Conservation (phyloP, 2,797 vertebrate genomes). For the Crocidura indochinensis region DNA sequence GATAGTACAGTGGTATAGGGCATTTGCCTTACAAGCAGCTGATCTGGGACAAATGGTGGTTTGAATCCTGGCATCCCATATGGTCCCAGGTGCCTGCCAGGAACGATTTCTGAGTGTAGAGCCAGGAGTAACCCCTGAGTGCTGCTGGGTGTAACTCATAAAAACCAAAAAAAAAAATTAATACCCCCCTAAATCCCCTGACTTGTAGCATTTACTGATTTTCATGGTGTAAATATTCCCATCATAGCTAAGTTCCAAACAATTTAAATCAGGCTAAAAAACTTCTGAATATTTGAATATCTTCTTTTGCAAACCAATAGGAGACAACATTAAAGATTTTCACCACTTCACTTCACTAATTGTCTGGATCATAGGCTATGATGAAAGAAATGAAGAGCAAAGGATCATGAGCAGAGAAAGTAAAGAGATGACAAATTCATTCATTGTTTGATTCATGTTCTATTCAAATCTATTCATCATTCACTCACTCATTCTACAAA, state of each 20-base stretch:
- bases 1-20: no score
- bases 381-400: slow-evolving; percentile 5
- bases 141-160: no score
- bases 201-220: slow-evolving; percentile 23
- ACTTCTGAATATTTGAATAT: slow-evolving; percentile 19
- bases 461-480: not conserved
- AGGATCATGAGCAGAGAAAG: not conserved
- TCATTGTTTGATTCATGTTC: not conserved
- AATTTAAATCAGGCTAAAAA: slow-evolving; percentile 55
- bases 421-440: not conserved
- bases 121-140: no score
- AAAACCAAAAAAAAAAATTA: not conserved
- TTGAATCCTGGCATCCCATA: no score
- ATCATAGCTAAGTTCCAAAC: not conserved
- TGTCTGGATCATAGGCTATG: not conserved
- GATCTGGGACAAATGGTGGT: no score
- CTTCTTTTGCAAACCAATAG: not conserved
- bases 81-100: no score
- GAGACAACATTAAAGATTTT: not conserved
- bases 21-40: no score
- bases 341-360: not conserved
- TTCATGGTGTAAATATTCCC: slow-evolving; percentile 26
- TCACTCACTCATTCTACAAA: not conserved
- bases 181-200: not conserved
- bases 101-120: no score